Conservation (phyloP, 2,113 vertebrate genomes). For the Muntiacus muntjak region DNA sequence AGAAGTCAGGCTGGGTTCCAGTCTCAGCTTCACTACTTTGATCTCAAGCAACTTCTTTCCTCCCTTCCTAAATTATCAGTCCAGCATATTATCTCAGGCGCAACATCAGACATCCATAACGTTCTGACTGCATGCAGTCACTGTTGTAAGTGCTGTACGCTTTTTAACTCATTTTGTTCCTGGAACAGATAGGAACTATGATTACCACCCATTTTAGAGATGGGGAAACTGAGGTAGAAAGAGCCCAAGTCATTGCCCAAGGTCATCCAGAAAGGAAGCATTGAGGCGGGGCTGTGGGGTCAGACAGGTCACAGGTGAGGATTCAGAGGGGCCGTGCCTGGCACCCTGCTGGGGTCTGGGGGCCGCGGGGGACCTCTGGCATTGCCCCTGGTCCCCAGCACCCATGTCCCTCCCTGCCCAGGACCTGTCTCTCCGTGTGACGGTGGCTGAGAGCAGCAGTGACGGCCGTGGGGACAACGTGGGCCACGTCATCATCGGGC, state of each 20-base stretch:
- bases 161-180: background rate
- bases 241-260: background rate
- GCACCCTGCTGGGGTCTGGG: background rate
- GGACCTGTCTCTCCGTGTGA: constrained; percentile 96
- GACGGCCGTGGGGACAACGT: constrained; percentile 91
- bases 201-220: background rate
- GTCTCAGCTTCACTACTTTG: background rate
- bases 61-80: background rate
- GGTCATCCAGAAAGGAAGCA: background rate
- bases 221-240: background rate
- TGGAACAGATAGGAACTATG: background rate
- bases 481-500: constrained; percentile 97
- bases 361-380: background rate
- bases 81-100: background rate
- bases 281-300: background rate
- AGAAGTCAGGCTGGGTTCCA: background rate
- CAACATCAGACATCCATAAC: accelerated
- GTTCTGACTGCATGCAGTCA: background rate
- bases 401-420: constrained; percentile 65
- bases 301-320: background rate
- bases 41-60: background rate
- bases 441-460: constrained; percentile 92
- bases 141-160: background rate
- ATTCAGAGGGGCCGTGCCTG: background rate
- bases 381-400: background rate